Conservation (phyloP, 2,888 invertebrate species). For the Cosmia pyralina region DNA sequence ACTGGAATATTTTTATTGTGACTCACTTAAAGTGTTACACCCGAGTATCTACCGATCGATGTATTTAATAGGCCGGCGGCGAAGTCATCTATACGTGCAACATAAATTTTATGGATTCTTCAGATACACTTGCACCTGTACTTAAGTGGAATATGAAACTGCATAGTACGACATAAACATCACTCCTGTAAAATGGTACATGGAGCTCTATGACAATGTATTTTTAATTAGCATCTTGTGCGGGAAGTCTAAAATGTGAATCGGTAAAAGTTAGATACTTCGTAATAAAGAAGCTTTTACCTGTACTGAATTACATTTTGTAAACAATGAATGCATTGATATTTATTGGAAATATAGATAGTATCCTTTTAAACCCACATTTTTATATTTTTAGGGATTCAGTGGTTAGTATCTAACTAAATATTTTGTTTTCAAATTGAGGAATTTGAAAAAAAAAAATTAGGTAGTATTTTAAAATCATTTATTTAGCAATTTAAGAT, state of each 20-base stretch:
- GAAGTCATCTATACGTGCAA: constrained; percentile 38
- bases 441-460: too few species aligned
- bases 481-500: too few species aligned
- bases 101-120: constrained; percentile 49
- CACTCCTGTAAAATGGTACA: constrained; percentile 17
- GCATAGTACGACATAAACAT: constrained; percentile 24
- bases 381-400: not conserved
- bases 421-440: too few species aligned
- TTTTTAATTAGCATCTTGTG: constrained; percentile 31
- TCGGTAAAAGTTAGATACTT: constrained; percentile 5
- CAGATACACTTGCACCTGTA: constrained; percentile 52
- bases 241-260: not conserved
- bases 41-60: constrained; percentile 49
- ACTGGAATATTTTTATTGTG: constrained; percentile 72
- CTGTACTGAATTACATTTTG: not conserved
- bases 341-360: not conserved
- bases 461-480: too few species aligned
- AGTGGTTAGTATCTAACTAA: not conserved
- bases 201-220: constrained; percentile 36
- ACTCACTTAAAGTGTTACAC: constrained; percentile 66
- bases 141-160: constrained; percentile 55
- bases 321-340: not conserved
- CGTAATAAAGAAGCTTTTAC: constrained; percentile 3
- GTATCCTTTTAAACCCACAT: not conserved
- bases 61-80: constrained; percentile 53